Conservation (phyloP, 2,888 invertebrate genomes). For the Drosophila meridiana region DNA sequence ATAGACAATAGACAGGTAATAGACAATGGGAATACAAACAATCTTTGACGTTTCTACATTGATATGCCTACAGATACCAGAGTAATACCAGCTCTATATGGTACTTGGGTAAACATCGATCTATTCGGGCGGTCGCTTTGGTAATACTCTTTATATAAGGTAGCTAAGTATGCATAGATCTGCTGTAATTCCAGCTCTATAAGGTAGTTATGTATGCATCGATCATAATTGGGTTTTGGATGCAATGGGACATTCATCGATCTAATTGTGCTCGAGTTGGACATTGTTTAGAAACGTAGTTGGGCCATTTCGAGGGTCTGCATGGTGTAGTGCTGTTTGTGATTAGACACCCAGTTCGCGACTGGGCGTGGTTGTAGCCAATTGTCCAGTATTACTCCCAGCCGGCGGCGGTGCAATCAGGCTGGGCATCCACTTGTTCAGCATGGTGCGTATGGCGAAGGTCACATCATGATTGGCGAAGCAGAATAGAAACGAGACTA, state of each 20-base stretch:
- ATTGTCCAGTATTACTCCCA: constrained; percentile 83
- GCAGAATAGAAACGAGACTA: constrained; percentile 90
- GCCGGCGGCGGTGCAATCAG: constrained; percentile 82
- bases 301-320: constrained; percentile 37
- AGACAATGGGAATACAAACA: constrained; percentile 12
- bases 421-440: constrained; percentile 84
- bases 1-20: constrained; percentile 13
- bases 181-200: neutral
- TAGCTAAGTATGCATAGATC: neutral
- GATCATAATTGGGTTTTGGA: neutral
- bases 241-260: neutral
- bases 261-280: neutral
- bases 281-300: constrained; percentile 23
- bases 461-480: constrained; percentile 92
- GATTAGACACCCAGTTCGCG: constrained; percentile 84
- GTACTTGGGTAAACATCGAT: neutral
- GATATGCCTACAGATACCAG: constrained; percentile 33
- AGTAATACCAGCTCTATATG: neutral
- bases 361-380: constrained; percentile 85
- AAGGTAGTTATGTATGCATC: neutral
- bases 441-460: constrained; percentile 85
- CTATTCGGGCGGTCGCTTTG: neutral
- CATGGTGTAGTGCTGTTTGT: constrained; percentile 4
- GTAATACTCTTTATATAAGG: neutral
- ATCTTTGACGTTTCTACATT: constrained; percentile 18